phyloP scores from a whole-genome alignment of 2,113 vertebrate species.

The Alectura lathami region DNA sequence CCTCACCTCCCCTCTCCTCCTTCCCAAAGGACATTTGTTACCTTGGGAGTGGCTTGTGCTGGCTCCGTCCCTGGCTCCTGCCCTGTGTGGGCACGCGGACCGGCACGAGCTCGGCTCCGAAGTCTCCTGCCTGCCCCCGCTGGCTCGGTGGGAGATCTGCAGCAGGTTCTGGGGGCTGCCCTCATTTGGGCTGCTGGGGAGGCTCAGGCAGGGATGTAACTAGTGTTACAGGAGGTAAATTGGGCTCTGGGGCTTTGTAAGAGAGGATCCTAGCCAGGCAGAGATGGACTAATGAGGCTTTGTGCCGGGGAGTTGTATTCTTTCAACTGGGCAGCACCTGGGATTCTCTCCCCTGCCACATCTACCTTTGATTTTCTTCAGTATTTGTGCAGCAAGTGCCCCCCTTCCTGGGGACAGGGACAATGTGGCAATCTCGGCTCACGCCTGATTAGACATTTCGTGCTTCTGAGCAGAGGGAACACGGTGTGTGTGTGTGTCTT shows the following conservation, averaged over 20 bases:
- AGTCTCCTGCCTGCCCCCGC: background rate
- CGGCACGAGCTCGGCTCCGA: background rate
- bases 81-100: rapidly evolving
- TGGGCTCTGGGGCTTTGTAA: background rate
- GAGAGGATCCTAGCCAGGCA: background rate
- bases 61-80: background rate
- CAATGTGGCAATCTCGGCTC: background rate
- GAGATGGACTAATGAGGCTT: background rate
- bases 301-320: background rate
- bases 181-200: background rate
- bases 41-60: background rate
- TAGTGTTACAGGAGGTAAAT: background rate
- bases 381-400: background rate
- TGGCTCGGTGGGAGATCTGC: background rate
- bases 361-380: background rate
- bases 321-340: background rate
- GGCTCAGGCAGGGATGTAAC: background rate
- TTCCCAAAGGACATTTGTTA: background rate
- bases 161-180: background rate
- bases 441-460: background rate
- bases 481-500: background rate
- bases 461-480: background rate
- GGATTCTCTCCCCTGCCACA: background rate
- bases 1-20: background rate
- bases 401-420: background rate